Evolutionary conservation across 2,113 vertebrate genomes (phyloP).

Genomic region (Pelodiscus sinensis): DNA sequence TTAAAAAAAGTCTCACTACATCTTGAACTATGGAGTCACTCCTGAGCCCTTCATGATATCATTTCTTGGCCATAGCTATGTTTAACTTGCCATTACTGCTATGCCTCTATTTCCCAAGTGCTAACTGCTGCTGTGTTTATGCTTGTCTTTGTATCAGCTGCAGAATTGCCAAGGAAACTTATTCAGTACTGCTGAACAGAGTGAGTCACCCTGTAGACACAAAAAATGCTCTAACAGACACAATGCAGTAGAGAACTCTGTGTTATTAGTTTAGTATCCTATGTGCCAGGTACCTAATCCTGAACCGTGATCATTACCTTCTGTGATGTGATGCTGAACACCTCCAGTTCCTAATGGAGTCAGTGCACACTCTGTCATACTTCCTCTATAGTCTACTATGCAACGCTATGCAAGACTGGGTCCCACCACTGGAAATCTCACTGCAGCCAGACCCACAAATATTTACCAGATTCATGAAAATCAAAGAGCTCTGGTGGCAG

Average conservation of each 20-base stretch:
- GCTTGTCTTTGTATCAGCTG: not conserved
- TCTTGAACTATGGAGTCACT: fast-evolving
- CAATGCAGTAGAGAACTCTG: not conserved
- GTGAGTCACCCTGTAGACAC: not conserved
- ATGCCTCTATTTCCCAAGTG: not conserved
- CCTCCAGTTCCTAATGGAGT: not conserved
- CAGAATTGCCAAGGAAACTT: not conserved
- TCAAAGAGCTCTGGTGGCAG: conserved; percentile 38
- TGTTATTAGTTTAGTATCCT: not conserved
- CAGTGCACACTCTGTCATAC: not conserved
- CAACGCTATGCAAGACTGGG: not conserved
- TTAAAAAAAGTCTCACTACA: not conserved
- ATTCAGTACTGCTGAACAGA: not conserved
- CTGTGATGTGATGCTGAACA: not conserved
- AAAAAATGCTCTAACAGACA: not conserved
- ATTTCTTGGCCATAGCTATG: fast-evolving
- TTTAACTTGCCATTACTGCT: not conserved
- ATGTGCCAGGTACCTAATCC: not conserved
- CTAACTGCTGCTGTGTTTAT: fast-evolving
- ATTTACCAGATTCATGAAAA: conserved; percentile 26
- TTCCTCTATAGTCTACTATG: not conserved
- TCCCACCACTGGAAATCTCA: not conserved
- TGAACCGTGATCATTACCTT: not conserved
- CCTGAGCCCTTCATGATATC: not conserved
- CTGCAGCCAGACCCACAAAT: not conserved